These are phyloP conservation scores for Gisinianus flammeolus DNA, from an alignment of 2,888 invertebrate genomes.

Conservation along the genomic window DNA sequence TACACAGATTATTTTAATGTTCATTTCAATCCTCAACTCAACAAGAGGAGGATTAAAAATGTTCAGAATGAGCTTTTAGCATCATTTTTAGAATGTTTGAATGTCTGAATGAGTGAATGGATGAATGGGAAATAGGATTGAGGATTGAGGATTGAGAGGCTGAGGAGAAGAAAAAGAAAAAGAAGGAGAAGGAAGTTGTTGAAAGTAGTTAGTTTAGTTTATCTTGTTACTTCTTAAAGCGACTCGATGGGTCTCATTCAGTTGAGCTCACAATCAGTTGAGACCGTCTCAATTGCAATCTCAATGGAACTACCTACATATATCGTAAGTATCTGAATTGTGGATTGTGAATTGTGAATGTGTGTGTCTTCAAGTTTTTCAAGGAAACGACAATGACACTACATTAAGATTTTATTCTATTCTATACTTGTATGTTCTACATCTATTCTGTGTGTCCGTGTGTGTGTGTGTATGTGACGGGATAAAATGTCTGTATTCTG, in stretches of 20 bases:
- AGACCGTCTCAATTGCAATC: no score
- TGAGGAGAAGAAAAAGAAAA: not conserved
- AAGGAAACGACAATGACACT: constrained; percentile 12
- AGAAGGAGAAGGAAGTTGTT: no score
- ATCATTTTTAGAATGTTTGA: not conserved
- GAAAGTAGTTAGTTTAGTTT: not conserved
- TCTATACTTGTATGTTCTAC: not conserved
- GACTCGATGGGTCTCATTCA: not conserved
- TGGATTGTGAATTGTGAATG: no score
- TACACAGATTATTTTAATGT: not conserved
- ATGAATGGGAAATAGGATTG: not conserved
- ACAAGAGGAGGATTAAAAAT: not conserved
- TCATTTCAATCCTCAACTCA: not conserved
- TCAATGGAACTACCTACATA: no score
- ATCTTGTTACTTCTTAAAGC: not conserved
- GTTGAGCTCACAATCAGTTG: not conserved
- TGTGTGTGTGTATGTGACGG: not conserved
- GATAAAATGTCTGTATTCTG: not conserved
- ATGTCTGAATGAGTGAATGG: no score
- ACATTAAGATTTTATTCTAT: not conserved
- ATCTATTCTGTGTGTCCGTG: no score
- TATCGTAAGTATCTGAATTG: no score
- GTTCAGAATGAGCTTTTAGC: not conserved
- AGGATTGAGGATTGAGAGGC: not conserved
- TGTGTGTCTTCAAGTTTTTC: not conserved